These are phyloP conservation scores for Trichopria drosophilae DNA, from an alignment of 2,888 invertebrate genomes.

Conservation along the genomic window DNA sequence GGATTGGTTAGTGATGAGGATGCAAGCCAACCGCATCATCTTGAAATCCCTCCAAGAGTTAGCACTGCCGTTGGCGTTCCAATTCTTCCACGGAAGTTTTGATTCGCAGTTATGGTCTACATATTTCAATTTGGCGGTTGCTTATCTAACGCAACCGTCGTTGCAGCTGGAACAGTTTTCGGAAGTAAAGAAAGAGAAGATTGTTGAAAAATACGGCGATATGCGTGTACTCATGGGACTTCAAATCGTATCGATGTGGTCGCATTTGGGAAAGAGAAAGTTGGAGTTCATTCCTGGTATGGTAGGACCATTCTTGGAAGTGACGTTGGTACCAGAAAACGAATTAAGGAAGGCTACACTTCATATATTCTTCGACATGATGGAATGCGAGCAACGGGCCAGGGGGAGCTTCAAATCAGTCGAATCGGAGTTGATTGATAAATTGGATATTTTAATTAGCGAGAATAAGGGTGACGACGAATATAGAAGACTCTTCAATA, in stretches of 20 bases:
- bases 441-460: conserved; percentile 87
- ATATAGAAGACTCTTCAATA: conserved; percentile 89
- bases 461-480: conserved; percentile 94
- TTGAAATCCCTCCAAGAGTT: conserved; percentile 84
- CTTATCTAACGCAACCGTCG: conserved; percentile 78
- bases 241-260: conserved; percentile 91
- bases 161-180: conserved; percentile 81
- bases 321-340: conserved; percentile 85
- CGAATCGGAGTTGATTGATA: conserved; percentile 91
- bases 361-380: conserved; percentile 92
- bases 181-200: conserved; percentile 76
- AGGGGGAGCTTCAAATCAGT: conserved; percentile 88
- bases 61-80: conserved; percentile 82
- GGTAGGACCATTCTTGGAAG: conserved; percentile 91
- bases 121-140: conserved; percentile 79
- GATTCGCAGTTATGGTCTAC: conserved; percentile 70
- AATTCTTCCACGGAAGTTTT: conserved; percentile 71
- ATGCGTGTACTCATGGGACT: conserved; percentile 92
- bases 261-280: conserved; percentile 82
- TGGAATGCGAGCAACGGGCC: conserved; percentile 85
- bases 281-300: conserved; percentile 88
- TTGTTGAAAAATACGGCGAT: conserved; percentile 79
- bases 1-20: conserved; percentile 89
- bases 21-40: conserved; percentile 85
- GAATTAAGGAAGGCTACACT: conserved; percentile 85